These are phyloP conservation scores for Malacoctenus gilli DNA, from an alignment of 2,797 vertebrate species.

Conservation along the genomic window DNA sequence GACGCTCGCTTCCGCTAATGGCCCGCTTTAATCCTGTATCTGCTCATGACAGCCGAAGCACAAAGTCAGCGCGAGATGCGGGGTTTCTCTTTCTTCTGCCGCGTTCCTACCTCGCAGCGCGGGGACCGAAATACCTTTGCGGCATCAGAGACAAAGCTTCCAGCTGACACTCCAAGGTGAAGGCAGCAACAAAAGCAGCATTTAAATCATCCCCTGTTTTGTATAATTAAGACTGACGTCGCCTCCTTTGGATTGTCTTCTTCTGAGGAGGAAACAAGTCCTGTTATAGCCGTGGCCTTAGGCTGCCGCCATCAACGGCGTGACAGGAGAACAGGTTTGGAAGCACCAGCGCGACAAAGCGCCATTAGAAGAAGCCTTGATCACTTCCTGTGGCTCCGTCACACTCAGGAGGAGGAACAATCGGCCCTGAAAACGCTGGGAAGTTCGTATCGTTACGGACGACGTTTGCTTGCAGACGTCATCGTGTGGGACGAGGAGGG, in stretches of 20 bases:
- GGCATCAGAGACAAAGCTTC: not conserved
- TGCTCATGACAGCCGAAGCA: not conserved
- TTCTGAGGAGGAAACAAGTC: conserved; percentile 32
- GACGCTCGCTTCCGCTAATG: conserved; percentile 36
- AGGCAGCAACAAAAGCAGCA: conserved; percentile 14
- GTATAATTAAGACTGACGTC: conserved; percentile 35
- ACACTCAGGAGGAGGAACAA: too few relatives aligned
- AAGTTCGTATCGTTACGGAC: too few relatives aligned
- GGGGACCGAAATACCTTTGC: not conserved
- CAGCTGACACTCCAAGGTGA: conserved; percentile 16
- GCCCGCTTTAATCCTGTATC: conserved; percentile 19
- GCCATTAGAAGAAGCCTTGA: too few relatives aligned
- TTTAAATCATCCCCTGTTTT: conserved; percentile 16
- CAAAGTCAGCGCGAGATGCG: not conserved
- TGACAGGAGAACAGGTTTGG: conserved; percentile 42
- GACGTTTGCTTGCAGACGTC: too few relatives aligned
- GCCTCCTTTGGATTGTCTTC: conserved; percentile 16
- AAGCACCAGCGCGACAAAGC: too few relatives aligned
- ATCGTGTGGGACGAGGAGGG: too few relatives aligned
- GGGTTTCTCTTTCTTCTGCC: not conserved
- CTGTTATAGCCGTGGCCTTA: conserved; percentile 45
- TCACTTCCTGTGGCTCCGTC: too few relatives aligned
- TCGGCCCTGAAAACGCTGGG: too few relatives aligned
- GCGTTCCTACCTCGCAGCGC: not conserved
- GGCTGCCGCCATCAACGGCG: conserved; percentile 44